phyloP scores from a whole-genome alignment of 2,113 vertebrate genomes.

The Petrocephalus zakoni region DNA sequence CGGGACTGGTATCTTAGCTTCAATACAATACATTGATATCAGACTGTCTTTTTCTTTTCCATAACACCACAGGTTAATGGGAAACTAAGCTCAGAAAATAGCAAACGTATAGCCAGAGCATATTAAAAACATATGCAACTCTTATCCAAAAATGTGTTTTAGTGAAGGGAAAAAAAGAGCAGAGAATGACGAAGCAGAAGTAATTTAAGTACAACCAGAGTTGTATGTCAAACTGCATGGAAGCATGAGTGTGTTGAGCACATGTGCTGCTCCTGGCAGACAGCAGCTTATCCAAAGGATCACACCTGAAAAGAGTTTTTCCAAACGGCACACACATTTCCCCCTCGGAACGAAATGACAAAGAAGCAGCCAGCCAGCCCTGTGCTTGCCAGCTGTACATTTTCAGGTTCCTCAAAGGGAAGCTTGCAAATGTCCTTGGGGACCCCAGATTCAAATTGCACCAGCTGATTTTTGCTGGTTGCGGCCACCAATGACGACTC shows the following conservation, averaged over 20 bases:
- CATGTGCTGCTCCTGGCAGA: neutral
- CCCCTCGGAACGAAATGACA: conserved; percentile 64
- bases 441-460: conserved; percentile 73
- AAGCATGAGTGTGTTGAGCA: neutral
- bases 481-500: conserved; percentile 59
- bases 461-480: conserved; percentile 72
- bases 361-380: conserved; percentile 60
- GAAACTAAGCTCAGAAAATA: neutral
- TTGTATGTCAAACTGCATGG: neutral
- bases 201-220: neutral
- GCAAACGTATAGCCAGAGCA: neutral
- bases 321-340: conserved; percentile 68
- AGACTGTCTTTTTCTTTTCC: neutral
- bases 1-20: neutral
- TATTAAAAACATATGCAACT: neutral
- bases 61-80: neutral
- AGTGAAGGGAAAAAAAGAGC: neutral
- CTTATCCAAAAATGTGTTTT: neutral
- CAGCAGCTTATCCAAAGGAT: neutral
- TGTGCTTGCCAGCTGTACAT: conserved; percentile 60
- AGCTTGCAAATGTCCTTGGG: conserved; percentile 72
- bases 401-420: conserved; percentile 66
- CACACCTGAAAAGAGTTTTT: conserved; percentile 78
- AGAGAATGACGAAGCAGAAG: neutral
- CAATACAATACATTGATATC: neutral